Conservation (phyloP, 2,888 invertebrate species). For the Phytoseiulus persimilis region DNA sequence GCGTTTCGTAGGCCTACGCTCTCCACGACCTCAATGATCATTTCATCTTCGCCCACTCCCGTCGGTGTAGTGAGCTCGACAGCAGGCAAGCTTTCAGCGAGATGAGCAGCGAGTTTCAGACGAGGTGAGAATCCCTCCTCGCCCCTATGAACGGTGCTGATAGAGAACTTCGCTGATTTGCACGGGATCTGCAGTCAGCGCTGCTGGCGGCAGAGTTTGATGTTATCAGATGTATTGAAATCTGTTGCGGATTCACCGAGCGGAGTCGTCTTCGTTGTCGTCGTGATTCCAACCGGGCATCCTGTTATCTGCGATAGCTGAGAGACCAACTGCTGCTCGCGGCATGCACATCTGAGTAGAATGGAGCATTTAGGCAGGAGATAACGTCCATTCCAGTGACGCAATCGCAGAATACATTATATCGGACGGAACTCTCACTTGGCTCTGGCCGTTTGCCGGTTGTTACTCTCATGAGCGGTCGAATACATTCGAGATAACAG, state of each 20-base stretch:
- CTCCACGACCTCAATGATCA: too few species aligned
- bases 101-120: background rate
- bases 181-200: background rate
- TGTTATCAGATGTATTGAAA: background rate
- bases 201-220: background rate
- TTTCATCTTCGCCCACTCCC: too few species aligned
- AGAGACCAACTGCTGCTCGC: background rate
- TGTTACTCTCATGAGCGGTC: too few species aligned
- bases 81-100: background rate
- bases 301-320: background rate
- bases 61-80: background rate
- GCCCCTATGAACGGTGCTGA: background rate
- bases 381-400: background rate
- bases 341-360: background rate
- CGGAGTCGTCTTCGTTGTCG: background rate
- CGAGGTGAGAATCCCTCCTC: background rate
- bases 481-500: background rate
- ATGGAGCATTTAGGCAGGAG: background rate
- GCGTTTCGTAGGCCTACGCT: too few species aligned
- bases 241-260: background rate
- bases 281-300: background rate
- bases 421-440: background rate
- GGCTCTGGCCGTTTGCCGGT: background rate
- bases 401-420: background rate
- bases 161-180: background rate